A percentile compares a stretch with the other conserved stretches of the same genome.
phyloP scores from a whole-genome alignment of 92 coral and sea anemone species.

The Ricordea florida region DNA sequence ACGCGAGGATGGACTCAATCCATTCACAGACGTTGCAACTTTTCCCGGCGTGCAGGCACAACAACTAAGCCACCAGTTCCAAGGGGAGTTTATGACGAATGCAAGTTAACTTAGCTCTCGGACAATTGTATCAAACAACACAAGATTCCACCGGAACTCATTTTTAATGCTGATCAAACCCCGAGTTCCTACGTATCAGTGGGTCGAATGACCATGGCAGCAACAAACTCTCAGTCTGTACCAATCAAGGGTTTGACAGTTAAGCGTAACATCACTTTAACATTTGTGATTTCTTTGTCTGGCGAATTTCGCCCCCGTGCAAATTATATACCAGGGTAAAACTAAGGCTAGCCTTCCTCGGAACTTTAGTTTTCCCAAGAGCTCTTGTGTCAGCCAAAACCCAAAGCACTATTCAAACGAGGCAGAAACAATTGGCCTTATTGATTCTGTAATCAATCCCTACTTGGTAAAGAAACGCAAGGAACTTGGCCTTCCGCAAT shows the following conservation, averaged over 20 bases:
- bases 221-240: conserved; percentile 37
- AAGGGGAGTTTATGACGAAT: conserved; percentile 34
- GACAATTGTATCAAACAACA: conserved; percentile 11
- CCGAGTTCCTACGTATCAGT: conserved; percentile 57
- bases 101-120: conserved; percentile 24
- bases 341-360: no score
- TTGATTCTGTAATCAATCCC: no score
- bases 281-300: conserved; percentile 34
- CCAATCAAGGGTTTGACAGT: conserved; percentile 52
- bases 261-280: conserved; percentile 43
- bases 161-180: no score
- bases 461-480: no score
- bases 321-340: no score
- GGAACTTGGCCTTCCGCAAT: no score
- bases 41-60: conserved; percentile 6
- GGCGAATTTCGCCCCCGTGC: conserved; percentile 52
- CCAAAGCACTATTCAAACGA: no score
- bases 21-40: conserved; percentile 20
- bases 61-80: conserved; percentile 55
- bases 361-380: no score
- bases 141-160: no score
- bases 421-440: no score
- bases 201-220: conserved; percentile 70
- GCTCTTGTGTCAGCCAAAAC: no score
- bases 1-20: conserved; percentile 60